Base-by-base conservation (phyloP, 1,140 invertebrate species). In the Drosophila simulans region DNA sequence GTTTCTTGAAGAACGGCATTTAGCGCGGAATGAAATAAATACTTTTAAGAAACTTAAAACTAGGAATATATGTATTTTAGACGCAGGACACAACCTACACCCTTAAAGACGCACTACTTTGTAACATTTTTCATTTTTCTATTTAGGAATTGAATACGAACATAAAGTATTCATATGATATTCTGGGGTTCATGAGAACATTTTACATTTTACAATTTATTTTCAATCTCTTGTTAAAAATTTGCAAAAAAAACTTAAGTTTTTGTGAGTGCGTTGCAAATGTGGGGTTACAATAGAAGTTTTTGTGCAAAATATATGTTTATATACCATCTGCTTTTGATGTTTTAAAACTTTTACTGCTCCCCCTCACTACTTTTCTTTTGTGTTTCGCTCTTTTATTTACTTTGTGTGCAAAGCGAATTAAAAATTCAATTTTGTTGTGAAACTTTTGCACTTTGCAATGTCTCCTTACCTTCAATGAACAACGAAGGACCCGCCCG, bases 351-450 rank as follows among this genome's bases (percentile, higher is more conserved):
- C 17, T 35, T 54, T 54, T 54, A 12, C 15, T n/a, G 37, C 48
- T 53, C 42, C 20, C 35, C 22, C 11, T 13, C 15, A 22, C 31
- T 7, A 22, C 34, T 51, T 60, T 35, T n/a, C n/a, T 7, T 55
- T 25, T 40, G 34, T 27, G 48, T 39, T 49, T 25, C 37, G 3
- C 45, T 8, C 31, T 39, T 58, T 39, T 12, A 13, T n/a, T 59
- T 35, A 0, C 25, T 15, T 42, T 20, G 62, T 51, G 35, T 75
- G 51, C 57, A 77, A 65, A 66, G 56, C 59, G 71, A 81, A 80
- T 81, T 80, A 81, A 80, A 80, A 80, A 81, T 80, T 71, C 65
- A 66, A 80, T 76, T 81, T 81, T 76, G 64, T 78, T 80, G 65
- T 76, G 59, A 57, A 79, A 79, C 76, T 80, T 59, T 74, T 79